Evolutionary conservation across 2,888 invertebrate genomes (phyloP), one percentile per base, ranked within the genome.

Genomic region (Stegophylla sp.): DNA sequence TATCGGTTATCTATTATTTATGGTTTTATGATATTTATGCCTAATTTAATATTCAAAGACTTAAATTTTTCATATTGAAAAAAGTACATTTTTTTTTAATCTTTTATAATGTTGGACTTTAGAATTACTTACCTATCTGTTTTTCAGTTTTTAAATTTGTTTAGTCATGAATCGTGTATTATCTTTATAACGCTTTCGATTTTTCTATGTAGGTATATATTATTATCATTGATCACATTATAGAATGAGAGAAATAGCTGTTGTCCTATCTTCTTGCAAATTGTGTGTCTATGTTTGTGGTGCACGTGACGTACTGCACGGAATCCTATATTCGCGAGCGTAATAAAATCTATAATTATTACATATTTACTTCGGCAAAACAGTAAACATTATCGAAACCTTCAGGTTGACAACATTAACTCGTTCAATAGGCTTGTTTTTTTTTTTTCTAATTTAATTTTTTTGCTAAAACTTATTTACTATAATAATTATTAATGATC

Each of bases 221-320:
- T 34, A 34, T 34, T 7, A 34, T n/a, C n/a, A 34, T 34, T 34
- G 7, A 34, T 34, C 34, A 34, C 34, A 34, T 34, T 7, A 34
- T 34, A 5, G 48, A 69, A n/a, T 28, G 28, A 51, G 17, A n/a
- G 12, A 28, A 26, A 69, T 10, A 12, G 1, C 3, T 20, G 34
- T 20, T 20, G 53, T 53, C 13, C 13, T 69, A 34, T 15, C n/a
- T 72, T 17, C 4, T 51, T 12, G 5, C 7, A 26, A 59, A 72
- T 56, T 59, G 2, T 34, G 15, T 3, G 34, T 41, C 15, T 12
- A 53, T 13, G 17, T n/a, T n/a, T 45, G 17, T 61, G 43, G 73
- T n/a, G 59, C 59, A 73, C 73, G 59, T 73, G 73, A 73, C 26
- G 5, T 5, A 2, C n/a, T 41, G n/a, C 73, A 73, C 59, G 59